These are phyloP conservation scores for Yponomeuta malinellus DNA, from an alignment of 2,888 invertebrate species.

Conservation along the genomic window DNA sequence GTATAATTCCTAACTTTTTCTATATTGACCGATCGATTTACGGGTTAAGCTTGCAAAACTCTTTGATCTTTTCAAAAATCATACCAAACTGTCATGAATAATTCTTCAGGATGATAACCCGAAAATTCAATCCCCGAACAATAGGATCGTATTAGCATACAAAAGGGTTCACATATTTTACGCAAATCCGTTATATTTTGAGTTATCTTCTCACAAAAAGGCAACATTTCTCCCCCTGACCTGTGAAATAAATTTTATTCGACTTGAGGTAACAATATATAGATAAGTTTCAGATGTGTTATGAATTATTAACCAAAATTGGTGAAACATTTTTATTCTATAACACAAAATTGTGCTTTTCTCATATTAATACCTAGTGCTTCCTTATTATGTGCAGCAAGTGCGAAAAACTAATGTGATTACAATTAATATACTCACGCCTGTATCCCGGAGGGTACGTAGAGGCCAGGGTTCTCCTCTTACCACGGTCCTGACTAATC, in stretches of 20 bases:
- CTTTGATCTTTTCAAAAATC: conserved; percentile 31
- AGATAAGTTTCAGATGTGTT: conserved; percentile 30
- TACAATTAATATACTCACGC: too few species aligned
- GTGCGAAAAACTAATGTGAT: too few species aligned
- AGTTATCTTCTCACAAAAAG: conserved; percentile 66
- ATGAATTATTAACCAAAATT: conserved; percentile 10
- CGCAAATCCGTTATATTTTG: conserved; percentile 72
- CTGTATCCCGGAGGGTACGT: too few species aligned
- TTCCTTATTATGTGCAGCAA: too few species aligned
- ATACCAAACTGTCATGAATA: conserved; percentile 65
- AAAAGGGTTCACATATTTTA: conserved; percentile 75
- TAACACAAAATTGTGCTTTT: not conserved
- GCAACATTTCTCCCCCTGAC: conserved; percentile 54
- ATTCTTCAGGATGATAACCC: conserved; percentile 68
- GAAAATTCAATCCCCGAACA: conserved; percentile 74
- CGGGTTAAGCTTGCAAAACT: conserved; percentile 23
- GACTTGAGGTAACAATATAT: conserved; percentile 23
- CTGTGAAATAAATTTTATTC: conserved; percentile 58
- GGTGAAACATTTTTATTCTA: not conserved
- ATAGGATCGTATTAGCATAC: conserved; percentile 74
- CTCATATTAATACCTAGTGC: too few species aligned
- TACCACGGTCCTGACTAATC: too few species aligned
- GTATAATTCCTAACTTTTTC: conserved; percentile 17
- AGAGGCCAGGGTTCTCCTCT: too few species aligned
- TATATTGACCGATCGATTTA: not conserved